Evolutionary conservation across 2,888 invertebrate genomes (phyloP).

Genomic region (Rhagonycha lutea): DNA sequence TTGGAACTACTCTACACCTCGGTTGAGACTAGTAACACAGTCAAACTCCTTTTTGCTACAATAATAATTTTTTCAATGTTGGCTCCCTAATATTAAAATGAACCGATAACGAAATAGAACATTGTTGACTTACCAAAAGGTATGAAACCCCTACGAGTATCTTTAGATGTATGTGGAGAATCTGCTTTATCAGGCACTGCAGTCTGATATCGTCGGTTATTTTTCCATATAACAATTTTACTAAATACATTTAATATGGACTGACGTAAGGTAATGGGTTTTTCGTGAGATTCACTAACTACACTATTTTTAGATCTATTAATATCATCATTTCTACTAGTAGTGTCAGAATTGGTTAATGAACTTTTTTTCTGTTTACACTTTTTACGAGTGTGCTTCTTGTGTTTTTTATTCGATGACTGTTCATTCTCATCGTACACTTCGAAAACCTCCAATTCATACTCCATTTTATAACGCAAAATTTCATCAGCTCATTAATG

Average conservation of each 20-base stretch:
- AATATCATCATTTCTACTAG: conserved; percentile 45
- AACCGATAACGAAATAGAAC: background rate
- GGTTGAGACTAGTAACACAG: too few relatives aligned
- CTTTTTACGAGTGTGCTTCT: conserved; percentile 54
- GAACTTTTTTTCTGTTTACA: conserved; percentile 52
- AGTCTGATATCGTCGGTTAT: conserved; percentile 55
- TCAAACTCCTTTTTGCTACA: too few relatives aligned
- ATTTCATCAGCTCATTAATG: conserved; percentile 13
- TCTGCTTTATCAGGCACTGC: conserved; percentile 50
- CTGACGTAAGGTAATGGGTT: conserved; percentile 61
- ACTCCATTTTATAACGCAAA: conserved; percentile 48
- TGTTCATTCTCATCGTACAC: conserved; percentile 52
- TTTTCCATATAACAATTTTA: conserved; percentile 56
- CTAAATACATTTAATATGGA: conserved; percentile 61
- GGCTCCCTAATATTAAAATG: background rate
- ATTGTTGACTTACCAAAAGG: conserved; percentile 51
- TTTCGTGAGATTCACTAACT: conserved; percentile 48
- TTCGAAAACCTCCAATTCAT: conserved; percentile 61
- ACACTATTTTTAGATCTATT: conserved; percentile 50
- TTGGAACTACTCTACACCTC: too few relatives aligned
- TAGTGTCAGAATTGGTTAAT: conserved; percentile 35
- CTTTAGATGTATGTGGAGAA: conserved; percentile 51
- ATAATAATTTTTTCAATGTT: too few relatives aligned
- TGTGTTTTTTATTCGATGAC: conserved; percentile 47
- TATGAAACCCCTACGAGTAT: conserved; percentile 50